These are phyloP conservation scores for Zelostemma sp. DNA, from an alignment of 1,140 invertebrate genomes.

Conservation along the genomic window DNA sequence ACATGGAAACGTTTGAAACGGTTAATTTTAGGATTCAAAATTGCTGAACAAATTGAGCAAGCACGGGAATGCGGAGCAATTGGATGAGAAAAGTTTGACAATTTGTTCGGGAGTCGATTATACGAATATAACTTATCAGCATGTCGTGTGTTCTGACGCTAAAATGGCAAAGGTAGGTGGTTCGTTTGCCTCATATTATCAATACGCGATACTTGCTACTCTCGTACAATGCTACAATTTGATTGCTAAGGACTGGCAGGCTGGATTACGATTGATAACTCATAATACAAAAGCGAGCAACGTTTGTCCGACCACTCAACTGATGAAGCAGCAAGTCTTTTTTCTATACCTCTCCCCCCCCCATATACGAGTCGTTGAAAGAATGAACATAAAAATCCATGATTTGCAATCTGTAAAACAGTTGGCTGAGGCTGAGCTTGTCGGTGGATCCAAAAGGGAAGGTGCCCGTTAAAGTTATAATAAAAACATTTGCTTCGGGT, in stretches of 20 bases:
- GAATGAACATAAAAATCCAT: background rate
- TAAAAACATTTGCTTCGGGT: conserved; percentile 97
- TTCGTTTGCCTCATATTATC: background rate
- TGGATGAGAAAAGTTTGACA: conserved; percentile 95
- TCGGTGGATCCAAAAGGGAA: conserved; percentile 94
- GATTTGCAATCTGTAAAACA: conserved; percentile 61
- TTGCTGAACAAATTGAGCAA: conserved; percentile 84
- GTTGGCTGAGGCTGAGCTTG: conserved; percentile 97
- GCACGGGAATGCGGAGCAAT: conserved; percentile 77
- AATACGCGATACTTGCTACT: conserved; percentile 17
- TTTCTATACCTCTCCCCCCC: too few species aligned
- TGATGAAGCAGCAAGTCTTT: conserved; percentile 96
- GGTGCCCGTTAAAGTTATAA: conserved; percentile 96
- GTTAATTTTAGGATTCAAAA: conserved; percentile 81
- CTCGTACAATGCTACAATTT: too few species aligned
- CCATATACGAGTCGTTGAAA: too few species aligned
- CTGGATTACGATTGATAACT: conserved; percentile 87
- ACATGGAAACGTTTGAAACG: background rate
- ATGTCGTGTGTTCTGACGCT: conserved; percentile 91
- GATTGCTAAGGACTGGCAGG: conserved; percentile 88
- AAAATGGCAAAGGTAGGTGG: conserved; percentile 88
- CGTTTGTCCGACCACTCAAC: conserved; percentile 92
- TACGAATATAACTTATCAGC: conserved; percentile 97
- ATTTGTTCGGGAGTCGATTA: conserved; percentile 98
- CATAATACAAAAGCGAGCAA: conserved; percentile 98